These are phyloP conservation scores for Rhimphoctona megacephalus DNA, from an alignment of 2,888 invertebrate genomes.

Conservation along the genomic window DNA sequence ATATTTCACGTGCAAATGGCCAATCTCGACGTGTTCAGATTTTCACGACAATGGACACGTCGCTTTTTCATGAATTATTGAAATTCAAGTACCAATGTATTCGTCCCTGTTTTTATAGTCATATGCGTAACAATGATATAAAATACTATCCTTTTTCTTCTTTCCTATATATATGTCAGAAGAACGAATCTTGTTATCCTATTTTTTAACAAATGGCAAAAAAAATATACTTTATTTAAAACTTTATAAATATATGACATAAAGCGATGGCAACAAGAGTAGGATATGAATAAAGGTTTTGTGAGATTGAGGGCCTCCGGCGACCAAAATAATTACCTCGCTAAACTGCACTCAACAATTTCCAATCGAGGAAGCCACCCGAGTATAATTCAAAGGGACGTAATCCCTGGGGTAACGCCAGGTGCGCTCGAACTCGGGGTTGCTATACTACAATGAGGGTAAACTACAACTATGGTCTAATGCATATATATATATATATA, in stretches of 20 bases:
- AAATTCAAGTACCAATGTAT: not conserved
- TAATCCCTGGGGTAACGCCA: constrained; percentile 76
- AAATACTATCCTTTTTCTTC: not conserved
- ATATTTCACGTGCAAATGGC: constrained; percentile 34
- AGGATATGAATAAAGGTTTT: constrained; percentile 54
- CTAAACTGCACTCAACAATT: constrained; percentile 74
- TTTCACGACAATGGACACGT: constrained; percentile 14
- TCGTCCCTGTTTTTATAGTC: not conserved
- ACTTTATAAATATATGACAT: not conserved
- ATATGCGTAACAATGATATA: not conserved
- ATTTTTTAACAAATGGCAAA: too few species aligned
- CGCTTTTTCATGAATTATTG: constrained; percentile 5
- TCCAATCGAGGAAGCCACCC: constrained; percentile 75
- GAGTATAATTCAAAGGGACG: constrained; percentile 73
- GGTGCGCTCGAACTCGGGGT: constrained; percentile 68
- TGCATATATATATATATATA: constrained; percentile 30
- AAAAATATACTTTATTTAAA: not conserved
- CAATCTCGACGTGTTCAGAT: constrained; percentile 10
- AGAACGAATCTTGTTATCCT: not conserved
- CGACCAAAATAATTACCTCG: constrained; percentile 64
- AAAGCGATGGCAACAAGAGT: not conserved
- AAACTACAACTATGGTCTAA: constrained; percentile 32
- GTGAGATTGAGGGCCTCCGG: constrained; percentile 59
- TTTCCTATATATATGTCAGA: not conserved
- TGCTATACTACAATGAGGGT: constrained; percentile 40